Base-by-base conservation (phyloP, 2,113 vertebrate species). In the Hippocampus comes region DNA sequence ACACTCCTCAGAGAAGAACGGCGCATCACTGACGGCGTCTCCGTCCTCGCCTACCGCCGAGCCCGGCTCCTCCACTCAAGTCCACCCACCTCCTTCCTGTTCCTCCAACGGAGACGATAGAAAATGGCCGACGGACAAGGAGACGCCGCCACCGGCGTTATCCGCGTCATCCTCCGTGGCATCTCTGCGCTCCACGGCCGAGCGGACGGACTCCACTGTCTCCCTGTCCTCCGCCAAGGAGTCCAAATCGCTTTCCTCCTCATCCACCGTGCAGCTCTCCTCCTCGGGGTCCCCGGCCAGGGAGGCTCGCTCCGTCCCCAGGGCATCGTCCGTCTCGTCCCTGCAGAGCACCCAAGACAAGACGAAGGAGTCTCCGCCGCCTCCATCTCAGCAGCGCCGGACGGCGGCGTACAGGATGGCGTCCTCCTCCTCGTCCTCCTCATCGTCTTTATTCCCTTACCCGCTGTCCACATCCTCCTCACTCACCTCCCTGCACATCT, bases 1-100 rank as follows among this genome's bases (percentile, higher is more conserved):
- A 4, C 97, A 99, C 86, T 99, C 96, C n/a, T 99, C 97, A 0
- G 97, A 99, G 78, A 96, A 95, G 83, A 99, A 98, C 63, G 95
- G 94, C 71, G 91, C 91, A 11, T 90, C 91, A 27, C 95, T 94
- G 80, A 91, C 92, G 0, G 72, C 89, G 0, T 88, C 95, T 27
- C 93, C 94, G 0, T 94, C 92, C 65, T 92, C 93, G 75, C 82
- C 88, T 15, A 74, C 78, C 0, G 73, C 67, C 25, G 18, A 53
- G 51, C 48, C 82, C 6, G 9, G 21, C 68, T 64, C 81, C 0
- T 72, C 86, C 18, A 27, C 70, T n/a, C 0, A 70, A n/a, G 23
- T 77, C 82, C 84, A 69, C 70, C 84, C 21, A 65, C 20, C 0
- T 61, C 75, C 85, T 72, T 67, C 87, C 42, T 66, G 64, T 73